These are phyloP conservation scores for Pammene fasciana DNA, from an alignment of 2,888 invertebrate species.

Conservation along the genomic window DNA sequence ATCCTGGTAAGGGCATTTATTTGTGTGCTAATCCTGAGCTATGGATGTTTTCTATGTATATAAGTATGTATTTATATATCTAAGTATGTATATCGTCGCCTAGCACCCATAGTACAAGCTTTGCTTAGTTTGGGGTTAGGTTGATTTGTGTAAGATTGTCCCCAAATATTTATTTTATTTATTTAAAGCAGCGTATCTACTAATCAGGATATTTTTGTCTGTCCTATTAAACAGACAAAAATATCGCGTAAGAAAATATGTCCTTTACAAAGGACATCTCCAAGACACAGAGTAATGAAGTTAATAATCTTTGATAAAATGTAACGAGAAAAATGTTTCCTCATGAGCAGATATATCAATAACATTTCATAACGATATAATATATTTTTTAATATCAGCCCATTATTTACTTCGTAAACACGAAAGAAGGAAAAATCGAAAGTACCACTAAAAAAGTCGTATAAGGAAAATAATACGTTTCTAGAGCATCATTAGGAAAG, in stretches of 20 bases:
- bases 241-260: background rate
- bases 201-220: no score
- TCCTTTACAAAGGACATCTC: background rate
- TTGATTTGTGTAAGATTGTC: no score
- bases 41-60: no score
- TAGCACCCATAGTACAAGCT: no score
- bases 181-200: no score
- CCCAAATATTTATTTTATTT: no score
- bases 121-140: no score
- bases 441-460: constrained; percentile 11
- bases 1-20: no score
- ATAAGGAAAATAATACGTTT: constrained; percentile 22
- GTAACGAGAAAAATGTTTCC: background rate
- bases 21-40: no score
- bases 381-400: constrained; percentile 15
- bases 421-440: constrained; percentile 12
- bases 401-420: constrained; percentile 10
- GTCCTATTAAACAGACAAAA: background rate
- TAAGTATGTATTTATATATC: no score
- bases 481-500: background rate
- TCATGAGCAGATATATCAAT: background rate
- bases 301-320: constrained; percentile 5
- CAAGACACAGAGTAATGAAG: constrained; percentile 5
- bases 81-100: no score
- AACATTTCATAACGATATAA: background rate